Conservation (phyloP, 2,113 vertebrate species). For the Hypocryptadius cinnamomeus region DNA sequence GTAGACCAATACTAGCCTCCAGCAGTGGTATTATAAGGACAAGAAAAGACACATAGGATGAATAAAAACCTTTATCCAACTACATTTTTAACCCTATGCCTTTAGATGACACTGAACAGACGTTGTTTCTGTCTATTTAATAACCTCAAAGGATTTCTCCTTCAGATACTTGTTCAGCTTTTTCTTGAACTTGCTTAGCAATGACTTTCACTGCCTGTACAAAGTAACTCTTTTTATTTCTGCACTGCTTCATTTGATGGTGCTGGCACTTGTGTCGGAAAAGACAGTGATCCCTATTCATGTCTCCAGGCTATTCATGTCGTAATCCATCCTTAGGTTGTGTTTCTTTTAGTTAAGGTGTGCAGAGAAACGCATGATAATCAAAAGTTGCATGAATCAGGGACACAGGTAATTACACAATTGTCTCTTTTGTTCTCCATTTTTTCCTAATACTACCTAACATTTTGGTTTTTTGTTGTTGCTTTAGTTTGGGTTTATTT, state of each 20-base stretch:
- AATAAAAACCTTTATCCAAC: background rate
- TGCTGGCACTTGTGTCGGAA: background rate
- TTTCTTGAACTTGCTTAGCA: background rate
- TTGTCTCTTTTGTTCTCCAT: background rate
- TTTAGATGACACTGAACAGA: background rate
- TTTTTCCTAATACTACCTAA: background rate
- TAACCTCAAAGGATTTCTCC: background rate
- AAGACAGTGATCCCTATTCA: background rate
- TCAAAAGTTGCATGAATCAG: background rate
- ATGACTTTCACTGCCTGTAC: background rate
- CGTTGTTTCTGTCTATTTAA: background rate
- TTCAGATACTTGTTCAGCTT: background rate
- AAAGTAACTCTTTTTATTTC: background rate
- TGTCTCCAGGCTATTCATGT: background rate
- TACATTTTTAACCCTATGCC: background rate
- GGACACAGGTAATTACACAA: background rate
- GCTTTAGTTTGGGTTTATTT: background rate
- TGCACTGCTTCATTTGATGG: background rate
- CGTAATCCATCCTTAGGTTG: background rate
- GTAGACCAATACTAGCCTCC: background rate
- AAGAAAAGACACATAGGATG: background rate
- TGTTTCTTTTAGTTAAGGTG: background rate
- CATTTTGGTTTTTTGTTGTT: background rate
- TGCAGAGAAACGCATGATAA: background rate
- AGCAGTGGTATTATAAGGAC: background rate